Evolutionary conservation across 2,113 vertebrate species (phyloP), one percentile per base, ranked within the genome.

Genomic region (Hippocampus guttulatus): DNA sequence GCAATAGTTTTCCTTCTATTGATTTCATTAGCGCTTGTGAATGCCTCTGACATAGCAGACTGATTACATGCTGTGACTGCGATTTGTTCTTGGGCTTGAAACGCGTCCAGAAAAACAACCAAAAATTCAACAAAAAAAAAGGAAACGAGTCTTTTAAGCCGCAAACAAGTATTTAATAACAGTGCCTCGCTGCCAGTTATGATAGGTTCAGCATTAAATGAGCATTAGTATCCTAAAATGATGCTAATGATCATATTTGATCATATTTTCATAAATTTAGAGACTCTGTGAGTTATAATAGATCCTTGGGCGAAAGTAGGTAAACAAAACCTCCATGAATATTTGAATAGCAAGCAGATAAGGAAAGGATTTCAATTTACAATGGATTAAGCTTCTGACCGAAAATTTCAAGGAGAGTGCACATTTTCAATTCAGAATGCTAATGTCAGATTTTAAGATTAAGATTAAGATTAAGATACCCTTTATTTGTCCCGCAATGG

Each of bases 291-390:
- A 23, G 9, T 43, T 47, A 49, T 71, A 72, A 63, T 65, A 60
- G 51, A 40, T 72, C 55, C 60, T 68, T 16, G 62, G 70, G 57
- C 51, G 67, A 69, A 62, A 64, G 52, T n/a, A 41, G 55, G 23
- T 71, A 66, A 73, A 79, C 64, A 47, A 69, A 80, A 55, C 20
- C 20, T 43, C 58, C 33, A 71, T 84, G 61, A 63, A 81, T 77
- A 75, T 78, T 78, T 78, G 23, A 82, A 68, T 21, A 49, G 23
- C 25, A 25, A 43, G 57, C 55, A 74, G 69, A 47, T 74, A 76
- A 73, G 55, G 54, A 81, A 62, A 73, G 5, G 57, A 11, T 64
- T 18, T 67, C 33, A 69, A 77, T 71, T 33, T n/a, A n/a, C 58
- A 15, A 52, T 62, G 65, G 55, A 51, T 20, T 51, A 45, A 47